phyloP scores from a whole-genome alignment of 2,797 vertebrate genomes.

The Epinephelus awoara region DNA sequence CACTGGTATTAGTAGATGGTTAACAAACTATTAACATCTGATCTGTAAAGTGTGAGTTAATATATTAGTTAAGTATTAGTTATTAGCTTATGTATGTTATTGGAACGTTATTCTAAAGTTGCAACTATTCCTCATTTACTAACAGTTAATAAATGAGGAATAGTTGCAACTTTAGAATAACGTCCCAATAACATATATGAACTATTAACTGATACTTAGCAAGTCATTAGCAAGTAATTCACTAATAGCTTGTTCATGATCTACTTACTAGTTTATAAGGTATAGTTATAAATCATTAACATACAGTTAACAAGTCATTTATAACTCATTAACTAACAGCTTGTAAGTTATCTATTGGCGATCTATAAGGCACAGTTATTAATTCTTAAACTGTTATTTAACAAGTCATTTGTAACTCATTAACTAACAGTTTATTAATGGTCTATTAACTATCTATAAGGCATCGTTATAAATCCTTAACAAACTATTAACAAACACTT shows the following conservation, averaged over 20 bases:
- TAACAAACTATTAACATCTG: no score
- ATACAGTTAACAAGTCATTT: slow-evolving; percentile 2
- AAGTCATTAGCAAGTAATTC: neutral
- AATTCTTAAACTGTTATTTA: neutral
- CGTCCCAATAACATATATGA: neutral
- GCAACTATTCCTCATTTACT: no score
- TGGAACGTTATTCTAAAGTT: no score
- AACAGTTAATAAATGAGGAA: no score
- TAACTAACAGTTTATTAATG: neutral
- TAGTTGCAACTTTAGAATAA: neutral
- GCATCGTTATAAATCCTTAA: no score
- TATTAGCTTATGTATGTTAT: no score
- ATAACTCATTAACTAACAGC: neutral
- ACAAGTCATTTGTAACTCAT: neutral
- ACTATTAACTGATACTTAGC: neutral
- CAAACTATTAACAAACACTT: no score
- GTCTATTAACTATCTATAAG: neutral
- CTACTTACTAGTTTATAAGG: neutral
- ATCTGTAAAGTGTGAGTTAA: no score
- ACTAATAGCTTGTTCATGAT: neutral
- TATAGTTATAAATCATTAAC: slow-evolving; percentile 1
- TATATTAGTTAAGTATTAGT: no score
- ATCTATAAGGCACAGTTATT: neutral
- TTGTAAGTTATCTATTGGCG: neutral
- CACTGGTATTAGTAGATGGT: no score